Conservation (phyloP, 2,797 vertebrate species). For the Phoxinus dragarum region DNA sequence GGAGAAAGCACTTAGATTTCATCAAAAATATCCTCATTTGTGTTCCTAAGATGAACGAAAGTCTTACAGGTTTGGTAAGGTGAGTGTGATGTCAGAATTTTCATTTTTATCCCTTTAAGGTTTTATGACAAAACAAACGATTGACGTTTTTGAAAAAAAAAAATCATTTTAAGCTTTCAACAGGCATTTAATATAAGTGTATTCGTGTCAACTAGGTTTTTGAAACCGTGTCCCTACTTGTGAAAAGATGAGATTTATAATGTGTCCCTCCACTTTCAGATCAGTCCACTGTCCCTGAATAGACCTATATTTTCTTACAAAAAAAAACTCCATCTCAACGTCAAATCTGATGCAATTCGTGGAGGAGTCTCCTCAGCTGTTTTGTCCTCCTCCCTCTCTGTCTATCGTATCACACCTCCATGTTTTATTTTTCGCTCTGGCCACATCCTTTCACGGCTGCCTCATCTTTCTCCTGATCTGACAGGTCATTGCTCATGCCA, state of each 20-base stretch:
- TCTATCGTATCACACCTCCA: slow-evolving; percentile 27
- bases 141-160: slow-evolving; percentile 2
- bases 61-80: too few species aligned
- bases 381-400: slow-evolving; percentile 11
- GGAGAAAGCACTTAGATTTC: too few species aligned
- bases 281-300: background rate
- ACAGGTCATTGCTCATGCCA: slow-evolving; percentile 52
- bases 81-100: too few species aligned
- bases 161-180: background rate
- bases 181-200: background rate
- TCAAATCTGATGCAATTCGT: background rate
- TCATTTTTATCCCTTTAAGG: too few species aligned
- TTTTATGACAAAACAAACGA: background rate
- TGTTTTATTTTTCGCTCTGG: slow-evolving; percentile 30
- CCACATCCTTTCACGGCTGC: slow-evolving; percentile 16
- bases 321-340: background rate
- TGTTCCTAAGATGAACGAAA: too few species aligned
- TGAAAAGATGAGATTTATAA: background rate
- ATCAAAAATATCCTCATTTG: too few species aligned
- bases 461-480: slow-evolving; percentile 34
- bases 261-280: background rate
- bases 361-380: slow-evolving; percentile 1
- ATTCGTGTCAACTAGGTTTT: background rate
- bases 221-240: background rate
- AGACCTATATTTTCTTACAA: background rate